Conservation (phyloP, 2,113 vertebrate genomes). For the Nansenia antarctica region DNA sequence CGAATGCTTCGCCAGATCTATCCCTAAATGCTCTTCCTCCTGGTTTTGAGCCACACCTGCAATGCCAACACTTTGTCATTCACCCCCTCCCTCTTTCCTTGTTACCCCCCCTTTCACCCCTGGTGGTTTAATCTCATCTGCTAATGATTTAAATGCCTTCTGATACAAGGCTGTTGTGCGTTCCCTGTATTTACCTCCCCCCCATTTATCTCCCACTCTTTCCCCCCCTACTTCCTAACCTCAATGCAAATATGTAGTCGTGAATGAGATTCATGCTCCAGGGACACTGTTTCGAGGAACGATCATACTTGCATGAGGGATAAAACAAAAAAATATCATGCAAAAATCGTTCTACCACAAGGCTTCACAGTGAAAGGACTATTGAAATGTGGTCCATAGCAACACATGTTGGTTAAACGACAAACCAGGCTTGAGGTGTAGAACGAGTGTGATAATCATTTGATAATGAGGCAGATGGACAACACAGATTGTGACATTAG, state of each 20-base stretch:
- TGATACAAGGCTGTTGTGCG: slow-evolving; percentile 2
- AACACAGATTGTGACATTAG: slow-evolving; percentile 78
- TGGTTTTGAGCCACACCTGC: not conserved
- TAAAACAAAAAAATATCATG: slow-evolving; percentile 38
- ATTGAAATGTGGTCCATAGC: not conserved
- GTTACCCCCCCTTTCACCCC: not conserved
- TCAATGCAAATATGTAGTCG: slow-evolving; percentile 11
- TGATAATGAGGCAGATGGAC: slow-evolving; percentile 72
- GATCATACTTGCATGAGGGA: slow-evolving; percentile 21
- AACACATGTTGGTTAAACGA: slow-evolving; percentile 19
- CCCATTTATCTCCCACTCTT: not conserved
- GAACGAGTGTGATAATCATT: slow-evolving; percentile 38
- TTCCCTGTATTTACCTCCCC: not conserved
- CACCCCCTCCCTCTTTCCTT: too few species aligned
- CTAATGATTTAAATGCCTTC: slow-evolving; percentile 24
- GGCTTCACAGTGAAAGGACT: slow-evolving; percentile 9
- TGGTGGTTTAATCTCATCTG: slow-evolving; percentile 8
- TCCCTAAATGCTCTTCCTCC: not conserved
- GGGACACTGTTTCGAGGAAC: slow-evolving; percentile 7
- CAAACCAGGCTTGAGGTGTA: slow-evolving; percentile 21
- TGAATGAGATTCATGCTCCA: slow-evolving; percentile 32
- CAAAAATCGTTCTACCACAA: not conserved
- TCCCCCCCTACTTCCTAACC: not conserved
- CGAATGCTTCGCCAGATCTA: not conserved
- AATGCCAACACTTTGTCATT: slow-evolving; percentile 4